Evolutionary conservation across 2,113 vertebrate species (phyloP).

Genomic region (Pachyramphus minor): DNA sequence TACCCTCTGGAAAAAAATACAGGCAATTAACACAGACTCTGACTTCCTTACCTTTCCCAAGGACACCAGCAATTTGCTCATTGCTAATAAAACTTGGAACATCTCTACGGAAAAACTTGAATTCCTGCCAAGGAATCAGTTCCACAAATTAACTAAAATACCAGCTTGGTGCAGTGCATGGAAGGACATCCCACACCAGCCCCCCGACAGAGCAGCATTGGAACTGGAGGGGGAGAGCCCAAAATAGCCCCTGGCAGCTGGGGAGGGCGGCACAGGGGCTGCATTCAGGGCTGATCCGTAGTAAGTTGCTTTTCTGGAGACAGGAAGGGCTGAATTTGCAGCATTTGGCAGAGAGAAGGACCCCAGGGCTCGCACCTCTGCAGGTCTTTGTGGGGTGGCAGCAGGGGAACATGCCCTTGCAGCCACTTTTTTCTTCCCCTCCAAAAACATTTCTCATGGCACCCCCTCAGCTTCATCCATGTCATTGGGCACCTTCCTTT

Average conservation of each 20-base stretch:
- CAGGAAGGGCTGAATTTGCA: rapidly evolving
- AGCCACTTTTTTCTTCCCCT: too few species aligned
- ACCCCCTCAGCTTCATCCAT: background rate
- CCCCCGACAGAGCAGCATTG: background rate
- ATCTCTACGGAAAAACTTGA: background rate
- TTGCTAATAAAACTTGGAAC: background rate
- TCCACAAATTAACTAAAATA: background rate
- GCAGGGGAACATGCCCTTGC: rapidly evolving
- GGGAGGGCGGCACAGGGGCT: background rate
- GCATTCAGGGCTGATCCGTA: background rate
- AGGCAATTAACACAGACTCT: background rate
- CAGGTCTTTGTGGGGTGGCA: background rate
- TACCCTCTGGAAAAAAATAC: background rate
- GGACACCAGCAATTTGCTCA: constrained; percentile 5
- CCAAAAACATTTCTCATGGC: too few species aligned
- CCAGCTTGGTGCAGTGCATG: background rate
- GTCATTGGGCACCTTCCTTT: background rate
- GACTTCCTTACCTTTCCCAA: constrained; percentile 20
- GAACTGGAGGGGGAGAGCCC: background rate
- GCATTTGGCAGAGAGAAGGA: background rate
- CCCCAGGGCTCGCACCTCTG: background rate
- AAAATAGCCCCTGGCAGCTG: background rate
- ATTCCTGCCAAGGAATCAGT: background rate
- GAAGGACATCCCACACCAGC: background rate
- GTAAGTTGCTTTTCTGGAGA: background rate